Base-by-base conservation (phyloP, 2,113 vertebrate species). In the Chaetura pelagica region DNA sequence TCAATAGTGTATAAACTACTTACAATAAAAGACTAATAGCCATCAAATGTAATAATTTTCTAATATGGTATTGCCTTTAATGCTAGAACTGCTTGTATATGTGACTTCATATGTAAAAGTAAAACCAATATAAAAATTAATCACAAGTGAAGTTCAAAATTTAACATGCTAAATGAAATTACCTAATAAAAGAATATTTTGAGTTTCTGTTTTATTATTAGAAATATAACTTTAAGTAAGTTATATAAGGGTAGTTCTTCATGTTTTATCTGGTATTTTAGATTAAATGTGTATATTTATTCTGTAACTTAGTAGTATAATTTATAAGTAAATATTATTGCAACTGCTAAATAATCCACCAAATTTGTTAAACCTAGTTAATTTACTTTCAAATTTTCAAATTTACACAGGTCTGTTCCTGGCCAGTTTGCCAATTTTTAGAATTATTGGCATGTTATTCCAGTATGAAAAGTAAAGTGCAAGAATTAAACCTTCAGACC, bases 111-210 rank as follows among this genome's bases (percentile, higher is more conserved):
- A 71, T 90, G 90, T 96, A 94, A 87, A 89, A 91, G 57, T 32
- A 88, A 93, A 88, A 62, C 23, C 71, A 83, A 34, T 80, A 77
- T 44, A 95, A 96, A 92, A 96, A 91, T 90, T 90, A 92, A 95
- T 83, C 32, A 63, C 24, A 48, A 72, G 12, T 57, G 59, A 81
- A 64, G 55, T 62, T 96, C 93, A 51, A 80, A 94, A 93, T 83
- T 80, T 82, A 97, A 63, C 67, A 80, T 24, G 0, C 92, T 94
- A 91, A 87, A 88, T 94, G 85, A 90, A 96, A 93, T 52, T 8
- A 84, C 66, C 24, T 76, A 63, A 79, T 89, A 55, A 87, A 91
- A 86, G 76, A 54, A 21, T 78, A 12, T 69, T 87, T 80, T 63
- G 75, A 77, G 75, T 92, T 96, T 84, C 69, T 95, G 72, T 62